Percentiles rank a stretch among this genome's conserved stretches.
Evolutionary conservation across 1,140 invertebrate genomes (phyloP).

Genomic region (Copidosoma floridanum): DNA sequence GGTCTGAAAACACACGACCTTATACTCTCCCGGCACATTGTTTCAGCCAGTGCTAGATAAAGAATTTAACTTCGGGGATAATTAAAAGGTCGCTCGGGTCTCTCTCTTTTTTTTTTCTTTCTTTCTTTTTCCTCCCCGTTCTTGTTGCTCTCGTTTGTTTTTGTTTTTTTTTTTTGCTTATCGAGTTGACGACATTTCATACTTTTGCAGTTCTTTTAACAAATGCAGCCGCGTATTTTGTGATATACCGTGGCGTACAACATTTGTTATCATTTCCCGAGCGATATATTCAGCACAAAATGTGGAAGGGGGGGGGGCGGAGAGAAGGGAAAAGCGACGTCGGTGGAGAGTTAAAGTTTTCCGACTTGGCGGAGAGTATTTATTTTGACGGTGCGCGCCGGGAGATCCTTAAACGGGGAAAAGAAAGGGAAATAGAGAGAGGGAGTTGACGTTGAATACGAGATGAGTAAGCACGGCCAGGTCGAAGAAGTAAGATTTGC

Average conservation of each 20-base stretch:
- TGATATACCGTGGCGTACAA: too few species aligned
- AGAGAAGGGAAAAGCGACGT: neutral
- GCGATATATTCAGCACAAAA: too few species aligned
- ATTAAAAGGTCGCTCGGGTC: constrained; percentile 52
- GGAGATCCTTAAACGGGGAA: neutral
- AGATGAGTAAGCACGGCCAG: neutral
- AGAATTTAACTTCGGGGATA: constrained; percentile 57
- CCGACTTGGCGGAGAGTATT: neutral
- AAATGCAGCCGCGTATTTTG: too few species aligned
- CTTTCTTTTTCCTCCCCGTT: too few species aligned
- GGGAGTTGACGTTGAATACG: constrained; percentile 2
- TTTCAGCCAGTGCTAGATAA: constrained; percentile 59
- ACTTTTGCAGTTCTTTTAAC: too few species aligned
- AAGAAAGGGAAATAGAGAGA: too few species aligned
- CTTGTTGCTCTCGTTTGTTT: too few species aligned
- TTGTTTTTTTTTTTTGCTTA: too few species aligned
- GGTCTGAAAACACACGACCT: constrained; percentile 58
- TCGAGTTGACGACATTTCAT: too few species aligned
- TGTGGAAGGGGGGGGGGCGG: too few species aligned
- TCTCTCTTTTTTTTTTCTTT: too few species aligned
- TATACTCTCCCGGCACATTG: constrained; percentile 52
- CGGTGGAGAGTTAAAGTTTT: neutral
- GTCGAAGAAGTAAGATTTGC: constrained; percentile 7
- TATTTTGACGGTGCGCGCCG: constrained; percentile 8
- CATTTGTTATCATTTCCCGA: too few species aligned